Evolutionary conservation across 53 echinoderm and acorn worm species (phyloP).

Genomic region (Mesocentrotus franciscanus): DNA sequence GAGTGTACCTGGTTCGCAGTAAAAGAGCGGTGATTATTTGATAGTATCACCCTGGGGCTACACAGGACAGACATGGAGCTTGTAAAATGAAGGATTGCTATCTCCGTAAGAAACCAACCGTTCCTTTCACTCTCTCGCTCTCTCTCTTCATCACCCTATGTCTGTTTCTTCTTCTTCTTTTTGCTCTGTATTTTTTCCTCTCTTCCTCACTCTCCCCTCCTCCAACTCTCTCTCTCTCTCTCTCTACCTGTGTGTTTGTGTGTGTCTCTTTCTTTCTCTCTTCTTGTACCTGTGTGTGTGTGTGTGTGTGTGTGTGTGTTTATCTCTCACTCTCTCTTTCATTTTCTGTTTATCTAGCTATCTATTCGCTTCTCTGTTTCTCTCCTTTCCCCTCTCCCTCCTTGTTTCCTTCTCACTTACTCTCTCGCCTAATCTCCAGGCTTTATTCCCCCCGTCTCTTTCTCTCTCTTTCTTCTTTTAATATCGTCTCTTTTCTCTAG

Average conservation of each 20-base stretch:
- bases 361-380: background rate
- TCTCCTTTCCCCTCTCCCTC: background rate
- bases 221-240: background rate
- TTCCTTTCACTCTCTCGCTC: background rate
- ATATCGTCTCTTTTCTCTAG: too few species aligned
- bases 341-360: background rate
- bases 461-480: background rate
- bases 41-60: slow-evolving; percentile 10
- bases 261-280: background rate
- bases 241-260: background rate
- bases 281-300: background rate
- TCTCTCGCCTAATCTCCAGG: background rate
- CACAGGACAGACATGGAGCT: background rate
- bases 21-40: slow-evolving; percentile 30
- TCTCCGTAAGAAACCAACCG: background rate
- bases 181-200: background rate
- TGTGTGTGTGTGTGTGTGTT: background rate
- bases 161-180: background rate
- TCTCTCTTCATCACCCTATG: background rate
- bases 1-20: background rate
- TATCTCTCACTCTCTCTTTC: background rate
- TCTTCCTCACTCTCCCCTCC: background rate
- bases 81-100: slow-evolving; percentile 4
- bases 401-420: background rate
- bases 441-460: background rate